Evolutionary conservation across 1,140 invertebrate genomes (phyloP).

Genomic region (Drosophila bocki): DNA sequence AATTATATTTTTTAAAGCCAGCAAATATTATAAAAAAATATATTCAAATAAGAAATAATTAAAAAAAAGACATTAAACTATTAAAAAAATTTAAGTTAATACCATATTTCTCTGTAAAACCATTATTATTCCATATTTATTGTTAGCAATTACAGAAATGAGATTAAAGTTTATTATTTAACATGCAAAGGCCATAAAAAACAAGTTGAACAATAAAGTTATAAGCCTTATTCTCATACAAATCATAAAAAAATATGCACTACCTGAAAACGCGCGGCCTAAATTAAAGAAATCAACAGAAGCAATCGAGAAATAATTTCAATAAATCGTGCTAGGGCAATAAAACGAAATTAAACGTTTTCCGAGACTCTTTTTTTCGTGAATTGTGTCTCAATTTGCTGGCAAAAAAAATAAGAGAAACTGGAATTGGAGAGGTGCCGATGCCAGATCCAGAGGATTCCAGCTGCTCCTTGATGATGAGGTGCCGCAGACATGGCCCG

Average conservation of each 20-base stretch:
- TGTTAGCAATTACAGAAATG: neutral
- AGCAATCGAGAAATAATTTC: slow-evolving; percentile 67
- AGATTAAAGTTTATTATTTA: slow-evolving; percentile 6
- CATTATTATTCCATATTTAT: neutral
- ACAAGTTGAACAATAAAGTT: slow-evolving; percentile 9
- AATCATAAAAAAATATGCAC: slow-evolving; percentile 21
- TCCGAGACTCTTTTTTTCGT: slow-evolving; percentile 18
- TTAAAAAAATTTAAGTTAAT: too few species aligned
- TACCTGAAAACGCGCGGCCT: slow-evolving; percentile 5
- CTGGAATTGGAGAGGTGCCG: slow-evolving; percentile 16
- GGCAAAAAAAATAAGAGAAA: slow-evolving; percentile 1
- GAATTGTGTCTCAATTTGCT: slow-evolving; percentile 74
- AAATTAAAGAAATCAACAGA: slow-evolving; percentile 19
- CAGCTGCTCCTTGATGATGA: slow-evolving; percentile 69
- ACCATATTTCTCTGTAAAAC: neutral
- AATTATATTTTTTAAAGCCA: too few species aligned
- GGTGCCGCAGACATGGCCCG: slow-evolving; percentile 70
- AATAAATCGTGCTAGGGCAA: slow-evolving; percentile 77
- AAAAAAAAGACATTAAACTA: too few species aligned
- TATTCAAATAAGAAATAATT: too few species aligned
- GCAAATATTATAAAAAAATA: too few species aligned
- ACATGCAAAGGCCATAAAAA: slow-evolving; percentile 1
- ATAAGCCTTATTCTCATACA: slow-evolving; percentile 2
- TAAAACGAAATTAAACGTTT: slow-evolving; percentile 78
- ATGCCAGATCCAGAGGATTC: slow-evolving; percentile 26